These are phyloP conservation scores for Tenthredo mesomela DNA, from an alignment of 2,888 invertebrate genomes.

Conservation along the genomic window DNA sequence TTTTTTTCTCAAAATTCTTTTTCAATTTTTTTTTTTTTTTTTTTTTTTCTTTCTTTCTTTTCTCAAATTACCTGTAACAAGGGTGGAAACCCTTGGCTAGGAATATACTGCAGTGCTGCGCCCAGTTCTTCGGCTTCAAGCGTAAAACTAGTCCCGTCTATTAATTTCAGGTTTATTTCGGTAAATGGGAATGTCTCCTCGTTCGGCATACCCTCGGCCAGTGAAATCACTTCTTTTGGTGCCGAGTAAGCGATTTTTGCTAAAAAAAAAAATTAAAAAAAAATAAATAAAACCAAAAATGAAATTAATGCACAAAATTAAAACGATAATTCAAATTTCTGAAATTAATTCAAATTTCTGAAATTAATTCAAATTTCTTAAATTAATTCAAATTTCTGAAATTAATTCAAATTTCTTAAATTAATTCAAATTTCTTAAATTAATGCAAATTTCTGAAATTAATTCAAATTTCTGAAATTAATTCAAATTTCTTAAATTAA, in stretches of 20 bases:
- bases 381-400: no score
- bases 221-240: slow-evolving; percentile 80
- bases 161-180: slow-evolving; percentile 81
- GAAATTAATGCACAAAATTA: no score
- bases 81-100: slow-evolving; percentile 84
- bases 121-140: slow-evolving; percentile 82
- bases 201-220: slow-evolving; percentile 89
- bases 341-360: no score
- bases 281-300: no score
- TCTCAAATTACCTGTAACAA: slow-evolving; percentile 67
- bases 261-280: slow-evolving; percentile 61
- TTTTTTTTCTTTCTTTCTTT: background rate
- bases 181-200: slow-evolving; percentile 86
- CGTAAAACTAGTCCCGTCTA: slow-evolving; percentile 79
- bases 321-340: no score
- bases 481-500: no score
- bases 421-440: no score
- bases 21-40: background rate
- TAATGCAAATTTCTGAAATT: no score
- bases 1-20: background rate
- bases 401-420: no score
- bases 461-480: no score
- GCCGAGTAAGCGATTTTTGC: slow-evolving; percentile 79
- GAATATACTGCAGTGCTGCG: slow-evolving; percentile 87
- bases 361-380: no score